Conservation (phyloP, 2,888 invertebrate species). For the Synanthedon tipuliformis region DNA sequence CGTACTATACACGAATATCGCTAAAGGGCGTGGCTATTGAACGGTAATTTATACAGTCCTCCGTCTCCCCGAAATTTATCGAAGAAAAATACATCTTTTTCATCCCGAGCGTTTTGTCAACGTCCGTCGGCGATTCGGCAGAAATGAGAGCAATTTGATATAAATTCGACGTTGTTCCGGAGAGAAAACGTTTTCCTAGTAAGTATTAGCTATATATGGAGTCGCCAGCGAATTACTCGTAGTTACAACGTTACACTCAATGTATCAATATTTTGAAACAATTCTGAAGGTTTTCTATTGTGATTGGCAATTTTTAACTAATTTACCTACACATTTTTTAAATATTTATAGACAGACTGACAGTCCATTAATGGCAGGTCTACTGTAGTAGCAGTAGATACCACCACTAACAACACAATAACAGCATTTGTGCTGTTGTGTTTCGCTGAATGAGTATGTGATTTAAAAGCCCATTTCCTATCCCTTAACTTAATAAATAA, state of each 20-base stretch:
- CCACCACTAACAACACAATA: too few species aligned
- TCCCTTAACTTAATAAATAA: too few species aligned
- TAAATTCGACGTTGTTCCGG: constrained; percentile 27
- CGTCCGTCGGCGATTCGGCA: constrained; percentile 44
- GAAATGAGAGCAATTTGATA: constrained; percentile 53
- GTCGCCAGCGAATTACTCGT: background rate
- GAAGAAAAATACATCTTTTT: constrained; percentile 60
- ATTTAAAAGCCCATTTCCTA: too few species aligned
- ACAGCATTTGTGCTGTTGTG: too few species aligned
- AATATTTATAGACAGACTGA: too few species aligned
- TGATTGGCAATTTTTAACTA: too few species aligned
- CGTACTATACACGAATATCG: background rate
- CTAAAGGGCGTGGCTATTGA: constrained; percentile 10
- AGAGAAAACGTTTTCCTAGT: background rate
- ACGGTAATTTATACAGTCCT: constrained; percentile 32
- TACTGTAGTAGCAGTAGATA: too few species aligned
- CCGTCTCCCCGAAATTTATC: constrained; percentile 51
- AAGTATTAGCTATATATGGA: background rate
- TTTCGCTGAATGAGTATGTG: too few species aligned
- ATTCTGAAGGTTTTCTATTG: too few species aligned
- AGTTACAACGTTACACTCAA: background rate
- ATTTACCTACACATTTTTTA: too few species aligned
- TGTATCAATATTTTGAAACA: too few species aligned
- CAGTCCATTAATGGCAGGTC: too few species aligned
- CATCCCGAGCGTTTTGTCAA: constrained; percentile 56